Conservation (phyloP, 2,888 invertebrate species). For the Limnephilus rhombicus region DNA sequence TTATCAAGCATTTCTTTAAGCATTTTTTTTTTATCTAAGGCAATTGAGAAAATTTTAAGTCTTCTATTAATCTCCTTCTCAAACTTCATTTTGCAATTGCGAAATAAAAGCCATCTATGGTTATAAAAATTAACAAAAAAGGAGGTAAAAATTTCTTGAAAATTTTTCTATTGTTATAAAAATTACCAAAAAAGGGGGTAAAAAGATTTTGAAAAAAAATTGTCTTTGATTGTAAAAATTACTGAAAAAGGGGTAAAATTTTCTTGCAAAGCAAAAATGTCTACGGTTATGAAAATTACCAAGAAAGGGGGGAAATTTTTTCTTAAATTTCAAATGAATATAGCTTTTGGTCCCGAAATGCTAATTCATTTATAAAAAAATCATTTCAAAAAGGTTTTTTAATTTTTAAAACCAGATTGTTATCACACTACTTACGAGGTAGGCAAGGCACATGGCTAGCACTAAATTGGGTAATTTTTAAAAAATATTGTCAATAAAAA, state of each 20-base stretch:
- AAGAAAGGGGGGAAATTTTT: neutral
- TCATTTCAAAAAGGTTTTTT: conserved; percentile 25
- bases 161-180: neutral
- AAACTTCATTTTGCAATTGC: conserved; percentile 33
- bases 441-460: conserved; percentile 48
- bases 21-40: conserved; percentile 62
- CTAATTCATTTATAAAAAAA: conserved; percentile 32
- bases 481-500: neutral
- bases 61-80: conserved; percentile 58
- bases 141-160: neutral
- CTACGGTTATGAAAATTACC: too few relatives aligned
- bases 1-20: conserved; percentile 62
- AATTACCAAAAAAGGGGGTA: neutral
- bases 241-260: too few relatives aligned
- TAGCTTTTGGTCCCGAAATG: conserved; percentile 39
- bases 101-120: conserved; percentile 5
- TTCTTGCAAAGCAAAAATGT: too few relatives aligned
- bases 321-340: neutral
- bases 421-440: conserved; percentile 38
- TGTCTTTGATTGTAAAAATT: too few relatives aligned
- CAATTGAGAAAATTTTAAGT: conserved; percentile 64
- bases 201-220: too few relatives aligned
- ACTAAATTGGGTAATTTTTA: conserved; percentile 25
- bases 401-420: neutral
- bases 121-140: neutral